A percentile compares a stretch with the other conserved stretches of the same genome.
Evolutionary conservation across 2,113 vertebrate genomes (phyloP).

Genomic region (Cinclus cinclus): DNA sequence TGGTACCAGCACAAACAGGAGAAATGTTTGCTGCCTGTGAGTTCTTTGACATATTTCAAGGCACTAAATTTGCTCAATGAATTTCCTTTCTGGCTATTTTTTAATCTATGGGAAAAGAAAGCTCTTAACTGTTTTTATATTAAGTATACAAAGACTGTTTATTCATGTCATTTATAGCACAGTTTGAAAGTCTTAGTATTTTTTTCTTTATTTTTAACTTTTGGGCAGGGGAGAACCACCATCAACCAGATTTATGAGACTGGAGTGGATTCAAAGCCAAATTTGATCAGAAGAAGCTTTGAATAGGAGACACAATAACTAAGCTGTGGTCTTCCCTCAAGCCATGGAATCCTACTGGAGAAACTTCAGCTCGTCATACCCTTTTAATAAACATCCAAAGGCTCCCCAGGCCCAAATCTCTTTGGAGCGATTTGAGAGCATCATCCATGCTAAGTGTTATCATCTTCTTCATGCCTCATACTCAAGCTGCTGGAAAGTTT

Average conservation of each 20-base stretch:
- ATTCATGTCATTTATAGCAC: background rate
- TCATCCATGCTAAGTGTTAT: background rate
- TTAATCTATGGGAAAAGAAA: background rate
- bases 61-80: background rate
- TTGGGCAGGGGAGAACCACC: background rate
- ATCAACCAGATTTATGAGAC: background rate
- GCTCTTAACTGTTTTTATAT: slow-evolving; percentile 6
- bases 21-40: background rate
- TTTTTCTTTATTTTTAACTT: background rate
- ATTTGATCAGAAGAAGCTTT: background rate
- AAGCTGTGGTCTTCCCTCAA: background rate
- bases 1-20: background rate
- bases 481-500: background rate
- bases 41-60: slow-evolving; percentile 2
- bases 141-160: background rate
- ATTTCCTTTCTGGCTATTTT: background rate
- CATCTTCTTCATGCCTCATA: background rate
- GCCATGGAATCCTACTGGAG: background rate
- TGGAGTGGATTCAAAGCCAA: slow-evolving; percentile 33
- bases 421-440: background rate
- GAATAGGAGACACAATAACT: background rate
- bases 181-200: background rate
- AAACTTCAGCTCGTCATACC: background rate
- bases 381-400: background rate
- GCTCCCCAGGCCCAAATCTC: background rate